Evolutionary conservation across 2,113 vertebrate genomes (phyloP).

Genomic region (Coptodon bakossiorum): DNA sequence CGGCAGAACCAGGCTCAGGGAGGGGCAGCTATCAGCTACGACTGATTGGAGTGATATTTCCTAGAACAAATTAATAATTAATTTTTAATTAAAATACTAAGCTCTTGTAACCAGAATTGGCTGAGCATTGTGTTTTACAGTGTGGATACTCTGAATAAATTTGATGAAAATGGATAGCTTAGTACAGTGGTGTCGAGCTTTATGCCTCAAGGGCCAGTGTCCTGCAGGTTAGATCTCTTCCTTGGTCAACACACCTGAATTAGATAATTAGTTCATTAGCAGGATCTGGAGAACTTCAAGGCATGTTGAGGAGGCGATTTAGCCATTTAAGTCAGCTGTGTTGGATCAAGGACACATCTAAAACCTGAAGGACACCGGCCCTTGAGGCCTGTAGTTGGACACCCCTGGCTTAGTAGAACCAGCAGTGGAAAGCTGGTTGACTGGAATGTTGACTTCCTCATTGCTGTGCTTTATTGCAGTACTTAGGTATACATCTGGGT

Average conservation of each 20-base stretch:
- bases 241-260: background rate
- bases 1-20: background rate
- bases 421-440: background rate
- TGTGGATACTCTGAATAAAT: background rate
- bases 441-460: background rate
- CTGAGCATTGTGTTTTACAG: background rate
- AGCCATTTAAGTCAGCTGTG: background rate
- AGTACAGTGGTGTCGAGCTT: background rate
- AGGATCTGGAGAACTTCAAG: no score
- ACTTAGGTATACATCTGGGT: background rate
- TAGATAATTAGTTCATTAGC: background rate
- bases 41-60: background rate
- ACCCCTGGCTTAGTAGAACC: background rate
- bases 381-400: background rate
- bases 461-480: background rate
- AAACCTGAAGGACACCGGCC: background rate
- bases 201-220: background rate
- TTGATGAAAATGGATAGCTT: background rate
- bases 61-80: background rate
- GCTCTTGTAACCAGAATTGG: background rate
- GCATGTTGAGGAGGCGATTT: no score
- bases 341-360: background rate
- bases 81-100: background rate
- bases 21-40: background rate
- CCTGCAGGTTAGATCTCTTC: background rate